Evolutionary conservation across 2,113 vertebrate species (phyloP).

Genomic region (Myodes glareolus): DNA sequence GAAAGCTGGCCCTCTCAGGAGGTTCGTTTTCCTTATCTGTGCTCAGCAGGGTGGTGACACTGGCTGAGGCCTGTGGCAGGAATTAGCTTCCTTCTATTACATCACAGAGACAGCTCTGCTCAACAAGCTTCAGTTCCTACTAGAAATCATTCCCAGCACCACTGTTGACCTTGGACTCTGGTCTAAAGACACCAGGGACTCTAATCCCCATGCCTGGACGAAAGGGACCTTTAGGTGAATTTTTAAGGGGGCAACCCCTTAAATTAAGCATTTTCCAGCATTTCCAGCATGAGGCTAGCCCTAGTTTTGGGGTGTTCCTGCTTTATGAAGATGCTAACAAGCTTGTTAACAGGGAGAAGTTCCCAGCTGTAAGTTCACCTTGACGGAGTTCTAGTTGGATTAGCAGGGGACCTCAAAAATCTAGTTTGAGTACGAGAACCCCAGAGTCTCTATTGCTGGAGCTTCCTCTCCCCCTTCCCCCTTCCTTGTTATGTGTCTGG

Average conservation of each 20-base stretch:
- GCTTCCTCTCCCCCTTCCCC: no score
- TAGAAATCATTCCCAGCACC: not conserved
- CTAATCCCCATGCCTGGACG: not conserved
- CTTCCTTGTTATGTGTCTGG: not conserved
- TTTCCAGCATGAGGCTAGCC: not conserved
- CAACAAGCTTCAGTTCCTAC: not conserved
- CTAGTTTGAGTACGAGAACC: not conserved
- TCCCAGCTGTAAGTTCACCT: slow-evolving; percentile 18
- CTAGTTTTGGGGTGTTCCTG: not conserved
- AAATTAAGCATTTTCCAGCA: not conserved
- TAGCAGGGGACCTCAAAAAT: not conserved
- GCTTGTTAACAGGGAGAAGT: not conserved
- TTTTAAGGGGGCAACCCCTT: not conserved
- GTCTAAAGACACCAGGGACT: not conserved
- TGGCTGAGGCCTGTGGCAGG: not conserved
- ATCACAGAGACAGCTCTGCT: not conserved
- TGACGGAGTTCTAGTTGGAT: not conserved
- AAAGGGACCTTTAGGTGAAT: not conserved
- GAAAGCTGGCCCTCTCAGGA: not conserved
- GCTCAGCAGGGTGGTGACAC: not conserved
- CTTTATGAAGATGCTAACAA: not conserved
- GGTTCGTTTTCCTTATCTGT: slow-evolving; percentile 6
- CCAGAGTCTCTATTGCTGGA: not conserved
- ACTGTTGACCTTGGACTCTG: not conserved
- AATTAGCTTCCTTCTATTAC: not conserved